A percentile compares a stretch with the other conserved stretches of the same genome.
phyloP scores from a whole-genome alignment of 2,113 vertebrate species.

The Phrynosoma blainvillii region DNA sequence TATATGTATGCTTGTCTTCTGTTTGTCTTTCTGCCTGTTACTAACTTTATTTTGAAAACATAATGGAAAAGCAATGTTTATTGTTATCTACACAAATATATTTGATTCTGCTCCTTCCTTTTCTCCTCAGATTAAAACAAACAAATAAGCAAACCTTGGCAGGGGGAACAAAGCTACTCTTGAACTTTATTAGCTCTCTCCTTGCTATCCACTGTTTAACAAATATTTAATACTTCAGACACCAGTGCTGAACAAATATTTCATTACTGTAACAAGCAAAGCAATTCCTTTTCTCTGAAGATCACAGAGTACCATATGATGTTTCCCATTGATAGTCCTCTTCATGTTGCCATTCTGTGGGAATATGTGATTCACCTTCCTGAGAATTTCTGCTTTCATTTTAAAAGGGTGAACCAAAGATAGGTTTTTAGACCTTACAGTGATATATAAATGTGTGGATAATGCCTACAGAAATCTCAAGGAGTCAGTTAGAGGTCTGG shows the following conservation, averaged over 20 bases:
- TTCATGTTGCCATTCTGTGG: slow-evolving; percentile 17
- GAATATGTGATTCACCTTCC: neutral
- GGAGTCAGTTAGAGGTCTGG: neutral
- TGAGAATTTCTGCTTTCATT: neutral
- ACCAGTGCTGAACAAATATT: neutral
- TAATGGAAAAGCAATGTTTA: slow-evolving; percentile 84
- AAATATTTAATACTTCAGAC: slow-evolving; percentile 29
- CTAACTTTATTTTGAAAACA: slow-evolving; percentile 76
- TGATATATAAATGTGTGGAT: neutral
- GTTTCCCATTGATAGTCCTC: neutral
- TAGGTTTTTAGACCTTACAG: neutral
- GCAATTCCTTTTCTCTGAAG: neutral
- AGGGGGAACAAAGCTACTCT: slow-evolving; percentile 28
- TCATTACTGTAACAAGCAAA: slow-evolving; percentile 14
- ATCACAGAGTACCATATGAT: neutral
- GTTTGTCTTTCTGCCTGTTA: slow-evolving; percentile 77
- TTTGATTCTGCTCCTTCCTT: slow-evolving; percentile 20
- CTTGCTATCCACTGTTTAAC: slow-evolving; percentile 72
- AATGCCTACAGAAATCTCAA: neutral
- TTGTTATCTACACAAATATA: slow-evolving; percentile 46
- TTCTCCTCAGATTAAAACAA: neutral
- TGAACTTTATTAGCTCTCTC: slow-evolving; percentile 63
- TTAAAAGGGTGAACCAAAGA: neutral
- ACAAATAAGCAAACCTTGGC: neutral
- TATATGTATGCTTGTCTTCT: slow-evolving; percentile 77